A percentile compares a stretch with the other conserved stretches of the same genome.
Conservation (phyloP, 2,113 vertebrate species). For the Cyphomyrus plagiostoma region DNA sequence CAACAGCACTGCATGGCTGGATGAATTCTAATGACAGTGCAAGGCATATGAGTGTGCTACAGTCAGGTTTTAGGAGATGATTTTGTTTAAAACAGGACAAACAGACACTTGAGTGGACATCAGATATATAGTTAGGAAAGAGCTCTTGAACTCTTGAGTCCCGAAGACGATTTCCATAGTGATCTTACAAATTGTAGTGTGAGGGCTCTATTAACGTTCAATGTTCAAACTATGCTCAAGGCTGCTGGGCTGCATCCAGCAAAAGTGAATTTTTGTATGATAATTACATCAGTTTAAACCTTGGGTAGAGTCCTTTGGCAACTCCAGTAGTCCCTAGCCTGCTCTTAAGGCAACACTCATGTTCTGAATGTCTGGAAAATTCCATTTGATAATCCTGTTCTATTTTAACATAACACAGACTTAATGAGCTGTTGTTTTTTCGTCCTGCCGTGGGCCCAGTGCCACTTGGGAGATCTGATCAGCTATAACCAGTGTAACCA, state of each 20-base stretch:
- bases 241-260: slow-evolving; percentile 25
- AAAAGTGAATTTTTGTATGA: slow-evolving; percentile 27
- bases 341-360: slow-evolving; percentile 42
- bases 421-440: slow-evolving; percentile 47
- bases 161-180: slow-evolving; percentile 40
- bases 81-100: background rate
- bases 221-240: slow-evolving; percentile 38
- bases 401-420: slow-evolving; percentile 52
- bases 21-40: background rate
- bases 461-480: slow-evolving; percentile 41
- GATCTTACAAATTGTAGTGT: slow-evolving; percentile 33
- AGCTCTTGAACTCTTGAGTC: slow-evolving; percentile 26
- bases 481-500: slow-evolving; percentile 44
- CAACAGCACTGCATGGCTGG: background rate
- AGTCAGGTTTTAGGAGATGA: background rate
- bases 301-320: slow-evolving; percentile 36
- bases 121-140: slow-evolving; percentile 43
- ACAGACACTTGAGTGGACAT: slow-evolving; percentile 32
- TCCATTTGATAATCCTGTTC: slow-evolving; percentile 45
- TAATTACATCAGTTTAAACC: slow-evolving; percentile 56
- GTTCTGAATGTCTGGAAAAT: slow-evolving; percentile 40
- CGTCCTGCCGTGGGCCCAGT: slow-evolving; percentile 51
- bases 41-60: background rate
- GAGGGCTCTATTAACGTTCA: slow-evolving; percentile 47
- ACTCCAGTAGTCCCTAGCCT: slow-evolving; percentile 42